Percentiles rank a stretch among this genome's conserved stretches.
These are phyloP conservation scores for Amphiduros pacificus DNA, from an alignment of 2,888 invertebrate genomes.

Conservation along the genomic window DNA sequence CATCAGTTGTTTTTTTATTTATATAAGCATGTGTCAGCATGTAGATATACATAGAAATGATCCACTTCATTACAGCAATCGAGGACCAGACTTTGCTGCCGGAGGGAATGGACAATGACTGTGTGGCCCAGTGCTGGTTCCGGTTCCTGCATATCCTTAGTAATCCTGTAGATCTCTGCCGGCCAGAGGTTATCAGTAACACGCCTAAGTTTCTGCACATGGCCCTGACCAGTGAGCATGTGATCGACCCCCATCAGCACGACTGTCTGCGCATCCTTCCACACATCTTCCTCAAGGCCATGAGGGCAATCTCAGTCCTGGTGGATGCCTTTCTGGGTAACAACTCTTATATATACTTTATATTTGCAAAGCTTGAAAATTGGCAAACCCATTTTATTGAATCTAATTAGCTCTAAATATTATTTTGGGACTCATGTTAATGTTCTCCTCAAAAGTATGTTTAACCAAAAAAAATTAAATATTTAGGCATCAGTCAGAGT, in stretches of 20 bases:
- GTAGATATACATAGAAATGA: neutral
- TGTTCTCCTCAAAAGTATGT: no score
- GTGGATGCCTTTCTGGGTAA: constrained; percentile 90
- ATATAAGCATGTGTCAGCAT: no score
- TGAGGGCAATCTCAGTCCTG: constrained; percentile 88
- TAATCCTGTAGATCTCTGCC: constrained; percentile 82
- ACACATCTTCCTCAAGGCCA: constrained; percentile 87
- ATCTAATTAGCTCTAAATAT: no score
- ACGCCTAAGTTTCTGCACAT: constrained; percentile 79
- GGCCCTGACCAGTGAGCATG: constrained; percentile 75
- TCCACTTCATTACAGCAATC: neutral
- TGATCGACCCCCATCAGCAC: constrained; percentile 87
- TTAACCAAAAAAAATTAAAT: no score
- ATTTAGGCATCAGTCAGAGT: constrained; percentile 11
- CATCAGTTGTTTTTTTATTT: neutral
- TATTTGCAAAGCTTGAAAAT: no score
- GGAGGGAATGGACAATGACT: constrained; percentile 78
- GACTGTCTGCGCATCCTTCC: constrained; percentile 67
- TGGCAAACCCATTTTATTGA: no score
- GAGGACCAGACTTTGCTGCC: constrained; percentile 61
- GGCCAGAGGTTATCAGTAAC: constrained; percentile 69
- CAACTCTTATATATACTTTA: no score
- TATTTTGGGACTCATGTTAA: no score
- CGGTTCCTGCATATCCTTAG: constrained; percentile 90
- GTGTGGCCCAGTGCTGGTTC: constrained; percentile 94